Evolutionary conservation across 2,797 vertebrate species (phyloP).

Genomic region (Cyclura pinguis): DNA sequence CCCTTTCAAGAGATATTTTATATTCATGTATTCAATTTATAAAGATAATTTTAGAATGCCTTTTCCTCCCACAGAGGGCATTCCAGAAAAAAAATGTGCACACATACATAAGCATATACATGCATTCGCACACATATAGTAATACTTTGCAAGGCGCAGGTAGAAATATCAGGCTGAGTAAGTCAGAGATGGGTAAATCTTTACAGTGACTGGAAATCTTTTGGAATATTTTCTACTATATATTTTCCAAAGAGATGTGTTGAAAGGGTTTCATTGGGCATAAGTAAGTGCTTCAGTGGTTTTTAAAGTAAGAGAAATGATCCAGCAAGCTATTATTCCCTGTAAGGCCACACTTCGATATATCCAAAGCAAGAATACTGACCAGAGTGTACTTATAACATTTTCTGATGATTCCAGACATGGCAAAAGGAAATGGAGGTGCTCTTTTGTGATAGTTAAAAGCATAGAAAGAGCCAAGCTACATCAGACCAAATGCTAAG

Average conservation of each 20-base stretch:
- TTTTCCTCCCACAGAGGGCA: constrained; percentile 17
- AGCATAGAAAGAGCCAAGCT: neutral
- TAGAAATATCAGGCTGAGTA: neutral
- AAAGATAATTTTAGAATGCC: neutral
- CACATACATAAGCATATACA: neutral
- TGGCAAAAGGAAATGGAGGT: neutral
- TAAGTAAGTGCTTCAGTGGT: neutral
- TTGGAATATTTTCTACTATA: neutral
- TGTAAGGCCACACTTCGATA: neutral
- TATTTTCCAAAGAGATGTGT: neutral
- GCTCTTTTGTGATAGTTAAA: neutral
- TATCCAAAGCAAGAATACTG: neutral
- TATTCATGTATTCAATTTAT: constrained; percentile 7
- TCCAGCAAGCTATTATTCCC: neutral
- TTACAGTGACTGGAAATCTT: neutral
- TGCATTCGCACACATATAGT: neutral
- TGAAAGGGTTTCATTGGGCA: neutral
- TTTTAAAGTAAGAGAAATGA: neutral
- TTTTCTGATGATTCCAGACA: neutral
- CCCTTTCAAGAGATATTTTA: neutral
- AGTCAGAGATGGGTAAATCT: neutral
- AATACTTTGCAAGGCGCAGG: neutral
- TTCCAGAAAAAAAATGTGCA: neutral
- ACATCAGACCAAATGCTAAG: neutral
- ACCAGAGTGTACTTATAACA: neutral